phyloP scores from a whole-genome alignment of 2,113 vertebrate genomes.

The Coreoperca whiteheadi region DNA sequence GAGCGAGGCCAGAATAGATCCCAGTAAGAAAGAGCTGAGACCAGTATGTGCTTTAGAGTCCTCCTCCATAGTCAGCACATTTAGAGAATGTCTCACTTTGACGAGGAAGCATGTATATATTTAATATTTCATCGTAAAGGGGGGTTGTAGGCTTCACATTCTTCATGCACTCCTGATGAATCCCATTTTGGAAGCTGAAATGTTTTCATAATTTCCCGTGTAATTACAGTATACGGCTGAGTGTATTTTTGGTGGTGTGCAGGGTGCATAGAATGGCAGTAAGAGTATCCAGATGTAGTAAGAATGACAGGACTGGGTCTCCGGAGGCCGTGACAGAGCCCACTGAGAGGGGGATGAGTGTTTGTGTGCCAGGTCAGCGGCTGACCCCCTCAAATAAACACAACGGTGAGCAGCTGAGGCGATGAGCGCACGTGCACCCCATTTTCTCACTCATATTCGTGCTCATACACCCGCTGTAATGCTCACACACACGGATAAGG shows the following conservation, averaged over 20 bases:
- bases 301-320: slow-evolving; percentile 54
- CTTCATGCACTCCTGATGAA: slow-evolving; percentile 5
- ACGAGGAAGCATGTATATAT: slow-evolving; percentile 5
- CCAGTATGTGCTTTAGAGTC: slow-evolving; percentile 42
- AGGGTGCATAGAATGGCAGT: slow-evolving; percentile 24
- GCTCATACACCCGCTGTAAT: background rate
- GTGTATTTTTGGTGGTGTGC: slow-evolving; percentile 15
- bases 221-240: slow-evolving; percentile 36
- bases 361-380: slow-evolving; percentile 72
- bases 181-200: slow-evolving; percentile 31
- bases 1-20: slow-evolving; percentile 55
- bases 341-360: slow-evolving; percentile 62
- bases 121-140: slow-evolving; percentile 13
- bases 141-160: slow-evolving; percentile 11
- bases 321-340: slow-evolving; percentile 45
- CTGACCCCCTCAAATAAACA: slow-evolving; percentile 78
- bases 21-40: slow-evolving; percentile 49
- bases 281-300: slow-evolving; percentile 74
- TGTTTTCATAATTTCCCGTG: slow-evolving; percentile 43
- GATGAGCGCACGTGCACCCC: slow-evolving; percentile 43
- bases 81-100: slow-evolving; percentile 18
- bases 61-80: slow-evolving; percentile 15
- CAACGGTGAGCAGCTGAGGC: slow-evolving; percentile 63
- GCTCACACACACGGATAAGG: slow-evolving; percentile 11
- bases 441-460: slow-evolving; percentile 46